phyloP scores from a whole-genome alignment of 1,140 invertebrate species.

The Gryllus bimaculatus region DNA sequence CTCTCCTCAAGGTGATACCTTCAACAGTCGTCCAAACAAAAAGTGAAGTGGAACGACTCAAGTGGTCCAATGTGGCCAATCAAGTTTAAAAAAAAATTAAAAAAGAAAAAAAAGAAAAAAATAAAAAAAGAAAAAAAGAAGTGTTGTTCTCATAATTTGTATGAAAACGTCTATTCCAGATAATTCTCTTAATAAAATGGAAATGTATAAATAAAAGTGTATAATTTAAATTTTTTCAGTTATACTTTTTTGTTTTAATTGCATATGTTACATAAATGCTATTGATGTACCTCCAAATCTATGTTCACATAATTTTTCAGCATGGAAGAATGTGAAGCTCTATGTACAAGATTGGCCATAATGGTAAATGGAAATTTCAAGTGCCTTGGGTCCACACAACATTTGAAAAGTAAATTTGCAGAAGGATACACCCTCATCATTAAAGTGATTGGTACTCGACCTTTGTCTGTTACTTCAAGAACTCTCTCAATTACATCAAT shows the following conservation, averaged over 20 bases:
- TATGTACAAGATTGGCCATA: conserved; percentile 48
- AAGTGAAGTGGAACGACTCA: too few species aligned
- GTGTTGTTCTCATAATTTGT: neutral
- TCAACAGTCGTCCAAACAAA: too few species aligned
- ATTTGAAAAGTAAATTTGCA: conserved; percentile 43
- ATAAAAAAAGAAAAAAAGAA: too few species aligned
- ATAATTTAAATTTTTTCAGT: neutral
- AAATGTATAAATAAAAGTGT: neutral
- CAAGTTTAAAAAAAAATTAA: too few species aligned
- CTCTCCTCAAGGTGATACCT: too few species aligned
- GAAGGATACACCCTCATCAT: conserved; percentile 40
- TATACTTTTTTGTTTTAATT: neutral
- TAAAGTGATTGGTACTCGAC: conserved; percentile 27
- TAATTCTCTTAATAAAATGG: neutral
- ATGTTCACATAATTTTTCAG: conserved; percentile 9
- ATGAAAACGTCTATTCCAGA: neutral
- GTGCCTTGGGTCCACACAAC: conserved; percentile 45
- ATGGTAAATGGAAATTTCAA: conserved; percentile 37
- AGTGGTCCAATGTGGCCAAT: too few species aligned
- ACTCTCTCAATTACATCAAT: conserved; percentile 10
- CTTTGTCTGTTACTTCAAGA: neutral
- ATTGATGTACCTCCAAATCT: neutral
- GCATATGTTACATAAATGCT: neutral
- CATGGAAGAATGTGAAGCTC: conserved; percentile 48
- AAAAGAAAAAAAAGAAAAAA: too few species aligned